Base-by-base conservation (phyloP, 2,888 invertebrate genomes). In the Polydrusus cervinus region DNA sequence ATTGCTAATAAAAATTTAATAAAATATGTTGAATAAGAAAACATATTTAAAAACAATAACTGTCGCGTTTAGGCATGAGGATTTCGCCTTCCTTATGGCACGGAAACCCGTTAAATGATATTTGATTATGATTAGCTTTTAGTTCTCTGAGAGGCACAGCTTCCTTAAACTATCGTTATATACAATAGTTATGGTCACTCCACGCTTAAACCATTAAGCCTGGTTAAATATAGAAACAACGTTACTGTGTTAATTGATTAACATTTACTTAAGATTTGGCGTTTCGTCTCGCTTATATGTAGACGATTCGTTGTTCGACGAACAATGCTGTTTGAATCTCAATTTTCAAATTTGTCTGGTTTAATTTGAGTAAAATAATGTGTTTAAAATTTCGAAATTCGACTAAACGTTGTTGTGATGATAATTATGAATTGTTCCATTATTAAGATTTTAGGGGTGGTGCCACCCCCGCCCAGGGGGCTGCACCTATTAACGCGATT, bases 31-130 rank as follows among this genome's bases (percentile, higher is more conserved):
- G n/a, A 45, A 45, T 25, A 25, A 5, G 5, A 25, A 25, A 3
- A 25, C 5, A n/a, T 45, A 45, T 45, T 14, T 45, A n/a, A 14
- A 45, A 45, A 45, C n/a, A 1, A n/a, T n/a, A 45, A 45, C 45
- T n/a, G 45, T n/a, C 45, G 5, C 45, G 6, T 45, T 5, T 25
- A 25, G 14, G 3, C 8, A 8, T 9, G 8, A 3, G 34, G 10
- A 3, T 34, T 34, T 45, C 45, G 45, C 45, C 45, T 45, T 45
- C 45, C 45, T 45, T 45, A 45, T 45, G 45, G 45, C 45, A 45
- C 6, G 14, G 14, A 45, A 5, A 45, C 5, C 45, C 45, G 45
- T 45, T 45, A 45, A 25, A 45, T n/a, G 14, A 45, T 45, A n/a
- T 45, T 45, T 45, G 45, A 45, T 34, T 10, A 34, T 34, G 34